Percentiles rank a stretch among this genome's conserved stretches.
phyloP scores from a whole-genome alignment of 2,797 vertebrate species.

The Myotis findleyi region DNA sequence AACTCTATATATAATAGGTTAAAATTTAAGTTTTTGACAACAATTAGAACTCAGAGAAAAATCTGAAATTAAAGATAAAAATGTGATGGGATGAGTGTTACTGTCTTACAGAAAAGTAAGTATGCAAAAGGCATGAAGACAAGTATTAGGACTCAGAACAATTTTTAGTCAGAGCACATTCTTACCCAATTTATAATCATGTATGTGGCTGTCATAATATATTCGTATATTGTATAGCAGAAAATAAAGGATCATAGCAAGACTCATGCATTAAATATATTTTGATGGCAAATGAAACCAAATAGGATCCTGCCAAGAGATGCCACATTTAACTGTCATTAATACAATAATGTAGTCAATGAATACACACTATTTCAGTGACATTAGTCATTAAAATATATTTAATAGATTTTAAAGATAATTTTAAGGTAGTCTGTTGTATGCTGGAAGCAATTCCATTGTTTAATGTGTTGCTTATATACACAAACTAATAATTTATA shows the following conservation, averaged over 20 bases:
- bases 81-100: conserved; percentile 40
- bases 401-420: conserved; percentile 61
- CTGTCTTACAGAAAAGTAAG: not conserved
- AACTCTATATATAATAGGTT: conserved; percentile 60
- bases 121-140: not conserved
- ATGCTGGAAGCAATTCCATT: conserved; percentile 69
- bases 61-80: not conserved
- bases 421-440: conserved; percentile 81
- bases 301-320: conserved; percentile 67
- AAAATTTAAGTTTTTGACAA: conserved; percentile 43
- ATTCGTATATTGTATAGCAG: not conserved
- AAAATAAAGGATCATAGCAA: conserved; percentile 45
- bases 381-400: conserved; percentile 64
- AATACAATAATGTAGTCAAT: conserved; percentile 39
- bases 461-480: conserved; percentile 63
- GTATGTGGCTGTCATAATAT: conserved; percentile 1
- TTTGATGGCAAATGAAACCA: conserved; percentile 57
- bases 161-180: conserved; percentile 37
- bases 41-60: conserved; percentile 58
- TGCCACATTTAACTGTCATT: conserved; percentile 60
- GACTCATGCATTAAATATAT: conserved; percentile 45
- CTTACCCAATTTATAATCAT: conserved; percentile 47
- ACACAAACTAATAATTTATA: conserved; percentile 54
- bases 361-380: conserved; percentile 41
- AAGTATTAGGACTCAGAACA: not conserved